phyloP scores from a whole-genome alignment of 2,113 vertebrate genomes.

The Anolis carolinensis region DNA sequence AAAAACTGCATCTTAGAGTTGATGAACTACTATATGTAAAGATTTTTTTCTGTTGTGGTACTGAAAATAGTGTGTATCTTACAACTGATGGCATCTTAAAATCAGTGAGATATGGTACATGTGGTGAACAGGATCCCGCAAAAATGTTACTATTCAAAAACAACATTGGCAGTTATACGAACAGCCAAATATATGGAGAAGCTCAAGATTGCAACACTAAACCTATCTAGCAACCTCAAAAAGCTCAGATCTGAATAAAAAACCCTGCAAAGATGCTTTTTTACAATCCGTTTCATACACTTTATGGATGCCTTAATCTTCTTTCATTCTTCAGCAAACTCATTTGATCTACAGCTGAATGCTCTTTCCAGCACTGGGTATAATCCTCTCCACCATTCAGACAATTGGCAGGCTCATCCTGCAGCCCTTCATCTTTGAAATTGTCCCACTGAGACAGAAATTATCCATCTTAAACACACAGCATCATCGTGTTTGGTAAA shows the following conservation, averaged over 20 bases:
- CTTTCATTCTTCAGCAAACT: conserved; percentile 72
- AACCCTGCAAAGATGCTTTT: conserved; percentile 38
- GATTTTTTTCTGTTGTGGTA: no score
- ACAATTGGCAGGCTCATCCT: conserved; percentile 68
- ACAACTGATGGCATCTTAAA: not conserved
- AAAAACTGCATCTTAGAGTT: no score
- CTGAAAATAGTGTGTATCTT: no score
- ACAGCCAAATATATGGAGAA: not conserved
- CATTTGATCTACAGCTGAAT: conserved; percentile 70
- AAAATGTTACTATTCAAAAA: no score
- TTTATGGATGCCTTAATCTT: conserved; percentile 67
- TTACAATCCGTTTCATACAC: conserved; percentile 62
- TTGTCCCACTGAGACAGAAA: conserved; percentile 71
- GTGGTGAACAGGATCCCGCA: not conserved
- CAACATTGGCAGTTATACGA: no score
- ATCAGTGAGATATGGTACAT: not conserved
- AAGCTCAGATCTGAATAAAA: conserved; percentile 61
- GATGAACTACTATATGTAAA: no score
- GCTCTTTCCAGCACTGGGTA: conserved; percentile 62
- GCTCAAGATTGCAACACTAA: conserved; percentile 46
- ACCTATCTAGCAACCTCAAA: conserved; percentile 20
- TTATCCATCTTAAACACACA: conserved; percentile 69
- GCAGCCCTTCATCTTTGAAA: conserved; percentile 71
- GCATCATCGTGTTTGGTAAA: conserved; percentile 55
- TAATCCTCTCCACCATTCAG: conserved; percentile 70